A percentile compares a stretch with the other conserved stretches of the same genome.
Evolutionary conservation across 37 sponge, comb jelly and placozoan species (phyloP).

Genomic region (Diacarnus erythraeanus): DNA sequence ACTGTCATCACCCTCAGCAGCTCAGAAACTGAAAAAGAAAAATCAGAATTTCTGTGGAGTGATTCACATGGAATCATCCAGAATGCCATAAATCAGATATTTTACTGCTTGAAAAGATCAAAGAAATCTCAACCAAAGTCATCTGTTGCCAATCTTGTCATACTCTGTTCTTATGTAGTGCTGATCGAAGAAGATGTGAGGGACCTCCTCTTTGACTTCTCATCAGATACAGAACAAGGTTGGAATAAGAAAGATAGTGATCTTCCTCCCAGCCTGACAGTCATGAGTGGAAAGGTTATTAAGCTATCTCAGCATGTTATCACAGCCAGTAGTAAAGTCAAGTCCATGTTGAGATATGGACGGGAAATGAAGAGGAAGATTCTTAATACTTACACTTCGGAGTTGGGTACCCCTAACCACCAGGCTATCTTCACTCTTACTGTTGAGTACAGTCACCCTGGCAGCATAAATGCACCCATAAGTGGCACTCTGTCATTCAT

Average conservation of each 20-base stretch:
- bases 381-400: not conserved
- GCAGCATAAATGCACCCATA: slow-evolving; percentile 65
- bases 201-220: slow-evolving; percentile 42
- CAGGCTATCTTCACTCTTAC: slow-evolving; percentile 62
- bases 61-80: not conserved
- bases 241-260: not conserved
- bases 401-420: not conserved
- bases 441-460: slow-evolving; percentile 76
- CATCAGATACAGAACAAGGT: not conserved
- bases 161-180: slow-evolving; percentile 49
- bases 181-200: slow-evolving; percentile 49
- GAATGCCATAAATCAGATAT: slow-evolving; percentile 64
- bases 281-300: not conserved
- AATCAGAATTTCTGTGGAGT: not conserved
- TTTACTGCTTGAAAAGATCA: slow-evolving; percentile 53
- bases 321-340: slow-evolving; percentile 16
- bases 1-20: slow-evolving; percentile 61
- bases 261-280: slow-evolving; percentile 8
- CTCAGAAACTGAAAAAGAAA: not conserved
- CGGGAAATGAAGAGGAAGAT: slow-evolving; percentile 18
- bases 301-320: slow-evolving; percentile 16
- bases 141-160: slow-evolving; percentile 52
- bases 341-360: slow-evolving; percentile 25
- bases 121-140: slow-evolving; percentile 11
- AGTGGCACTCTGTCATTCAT: slow-evolving; percentile 74